Percentiles rank a stretch among this genome's conserved stretches.
These are phyloP conservation scores for Echinarachnius parma DNA, from an alignment of 53 echinoderm and acorn worm genomes.

Conservation along the genomic window DNA sequence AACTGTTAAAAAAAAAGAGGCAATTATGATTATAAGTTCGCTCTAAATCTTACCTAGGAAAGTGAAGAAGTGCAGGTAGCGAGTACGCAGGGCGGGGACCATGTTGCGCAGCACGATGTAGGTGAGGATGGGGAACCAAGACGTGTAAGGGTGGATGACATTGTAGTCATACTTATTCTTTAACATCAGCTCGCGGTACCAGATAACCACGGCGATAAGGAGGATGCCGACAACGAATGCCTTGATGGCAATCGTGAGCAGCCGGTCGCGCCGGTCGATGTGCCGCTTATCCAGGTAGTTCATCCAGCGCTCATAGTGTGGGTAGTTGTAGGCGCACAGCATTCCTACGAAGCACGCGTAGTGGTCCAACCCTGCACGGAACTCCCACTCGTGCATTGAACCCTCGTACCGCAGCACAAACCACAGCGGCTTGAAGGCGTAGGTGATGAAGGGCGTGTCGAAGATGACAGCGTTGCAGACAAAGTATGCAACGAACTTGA, in stretches of 20 bases:
- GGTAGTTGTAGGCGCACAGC: slow-evolving; percentile 88
- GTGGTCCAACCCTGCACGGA: slow-evolving; percentile 73
- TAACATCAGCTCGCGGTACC: slow-evolving; percentile 59
- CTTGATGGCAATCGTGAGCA: slow-evolving; percentile 55
- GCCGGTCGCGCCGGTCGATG: slow-evolving; percentile 47
- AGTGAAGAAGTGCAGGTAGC: slow-evolving; percentile 65
- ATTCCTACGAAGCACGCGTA: slow-evolving; percentile 76
- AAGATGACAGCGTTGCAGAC: slow-evolving; percentile 60
- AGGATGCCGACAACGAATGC: slow-evolving; percentile 52
- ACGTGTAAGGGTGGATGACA: slow-evolving; percentile 64
- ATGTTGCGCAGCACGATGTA: slow-evolving; percentile 69
- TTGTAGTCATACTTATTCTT: slow-evolving; percentile 66
- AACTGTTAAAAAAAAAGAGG: too few species aligned
- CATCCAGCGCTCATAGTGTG: slow-evolving; percentile 69
- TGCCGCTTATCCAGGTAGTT: slow-evolving; percentile 73
- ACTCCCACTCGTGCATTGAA: slow-evolving; percentile 75
- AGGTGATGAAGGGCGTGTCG: slow-evolving; percentile 52
- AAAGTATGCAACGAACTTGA: slow-evolving; percentile 75
- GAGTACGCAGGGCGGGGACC: slow-evolving; percentile 59
- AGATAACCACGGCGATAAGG: slow-evolving; percentile 30
- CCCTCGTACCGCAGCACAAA: slow-evolving; percentile 53
- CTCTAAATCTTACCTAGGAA: slow-evolving; percentile 73
- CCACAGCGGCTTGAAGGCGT: slow-evolving; percentile 66
- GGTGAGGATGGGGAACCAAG: slow-evolving; percentile 72
- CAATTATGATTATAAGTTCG: too few species aligned